Base-by-base conservation (phyloP, 2,888 invertebrate species). In the Ormyrus pomaceus region DNA sequence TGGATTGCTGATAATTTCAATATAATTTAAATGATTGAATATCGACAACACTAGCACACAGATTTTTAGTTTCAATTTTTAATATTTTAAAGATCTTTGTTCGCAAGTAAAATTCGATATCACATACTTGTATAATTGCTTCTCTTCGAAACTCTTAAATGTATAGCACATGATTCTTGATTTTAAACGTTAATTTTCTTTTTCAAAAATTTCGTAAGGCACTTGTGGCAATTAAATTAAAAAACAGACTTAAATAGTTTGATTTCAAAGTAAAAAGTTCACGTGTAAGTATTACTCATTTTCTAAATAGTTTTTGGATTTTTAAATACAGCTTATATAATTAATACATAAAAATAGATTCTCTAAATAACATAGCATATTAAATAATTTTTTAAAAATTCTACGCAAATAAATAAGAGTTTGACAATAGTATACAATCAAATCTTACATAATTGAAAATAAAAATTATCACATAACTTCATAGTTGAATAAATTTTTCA, bases 391-490 rank as follows among this genome's bases (percentile, higher is more conserved):
- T 19, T 77, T 66, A 72, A 61, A 51, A 58, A 72, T 53, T 77
- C 11, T n/a, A 66, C 34, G 58, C 78, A 78, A 78, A 78, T 78
- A 78, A 78, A 78, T 78, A 61, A 72, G 66, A 66, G 48, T 53
- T 11, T 66, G 34, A 78, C 72, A 50, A 77, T 61, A 50, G 46
- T 72, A 61, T 13, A n/a, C 59, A 58, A 51, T 53, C 61, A 55
- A 11, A 48, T 55, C 59, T 78, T 59, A 53, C 13, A 50, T 65
- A 65, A 65, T 77, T 8, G 46, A 73, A 34, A 66, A n/a, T 66
- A 73, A 73, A 45, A 55, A 65, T 65, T 19, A 65, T 4, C 13
- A 62, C 9, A 11, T 56, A 34, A 73, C 19, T 72, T 65, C 11
- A n/a, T 46, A 48, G 19, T 46, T 48, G 6, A 51, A 65, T 66